phyloP scores from a whole-genome alignment of 2,888 invertebrate genomes.

The Limnephilus auricula region DNA sequence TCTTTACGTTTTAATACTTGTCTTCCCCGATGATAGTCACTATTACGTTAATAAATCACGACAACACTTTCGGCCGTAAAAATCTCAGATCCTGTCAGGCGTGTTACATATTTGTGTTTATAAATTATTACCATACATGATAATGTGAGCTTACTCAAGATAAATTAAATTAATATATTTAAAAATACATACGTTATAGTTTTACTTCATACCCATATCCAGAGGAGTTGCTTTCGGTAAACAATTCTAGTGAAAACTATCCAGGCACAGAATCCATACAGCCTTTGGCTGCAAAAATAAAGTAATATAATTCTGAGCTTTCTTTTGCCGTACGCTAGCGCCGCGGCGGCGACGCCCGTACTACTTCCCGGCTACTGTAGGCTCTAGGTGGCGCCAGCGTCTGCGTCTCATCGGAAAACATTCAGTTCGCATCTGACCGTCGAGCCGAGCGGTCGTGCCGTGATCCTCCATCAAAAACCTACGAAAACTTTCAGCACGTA shows the following conservation, averaged over 20 bases:
- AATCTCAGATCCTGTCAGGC: no score
- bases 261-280: not conserved
- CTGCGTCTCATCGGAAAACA: slow-evolving; percentile 43
- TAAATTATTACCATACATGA: no score
- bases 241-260: not conserved
- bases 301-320: not conserved
- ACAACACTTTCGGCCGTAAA: no score
- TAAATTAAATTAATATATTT: no score
- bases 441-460: slow-evolving; percentile 41
- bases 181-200: not conserved
- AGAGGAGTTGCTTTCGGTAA: not conserved
- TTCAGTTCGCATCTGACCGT: slow-evolving; percentile 45
- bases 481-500: slow-evolving; percentile 34
- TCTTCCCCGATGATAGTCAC: no score
- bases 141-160: no score
- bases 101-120: no score
- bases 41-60: no score
- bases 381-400: slow-evolving; percentile 55
- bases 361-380: slow-evolving; percentile 35
- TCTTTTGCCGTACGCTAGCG: slow-evolving; percentile 38
- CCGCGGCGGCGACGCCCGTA: slow-evolving; percentile 46
- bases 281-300: not conserved
- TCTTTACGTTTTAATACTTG: no score
- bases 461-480: not conserved
- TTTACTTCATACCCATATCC: not conserved